Conservation (phyloP, 2,113 vertebrate species). For the Saccopteryx bilineata region DNA sequence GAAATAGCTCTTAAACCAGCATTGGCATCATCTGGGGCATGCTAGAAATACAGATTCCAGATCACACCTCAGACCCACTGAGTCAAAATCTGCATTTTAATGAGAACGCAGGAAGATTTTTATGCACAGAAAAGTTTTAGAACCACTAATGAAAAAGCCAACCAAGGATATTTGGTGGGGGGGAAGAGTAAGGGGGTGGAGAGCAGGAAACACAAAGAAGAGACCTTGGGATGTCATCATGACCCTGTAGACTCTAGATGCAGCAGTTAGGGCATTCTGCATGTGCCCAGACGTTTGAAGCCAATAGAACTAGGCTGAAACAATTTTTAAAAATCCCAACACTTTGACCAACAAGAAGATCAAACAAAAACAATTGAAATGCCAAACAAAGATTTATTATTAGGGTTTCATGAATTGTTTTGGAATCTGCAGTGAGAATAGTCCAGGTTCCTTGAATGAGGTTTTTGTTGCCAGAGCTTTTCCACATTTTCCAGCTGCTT, state of each 20-base stretch:
- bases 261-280: background rate
- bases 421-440: background rate
- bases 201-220: background rate
- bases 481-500: constrained; percentile 18
- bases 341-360: background rate
- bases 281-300: background rate
- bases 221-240: background rate
- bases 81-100: background rate
- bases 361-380: constrained; percentile 41
- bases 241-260: background rate
- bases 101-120: background rate
- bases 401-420: constrained; percentile 60
- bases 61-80: background rate
- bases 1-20: background rate
- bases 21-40: background rate
- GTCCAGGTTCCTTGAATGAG: background rate
- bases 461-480: background rate
- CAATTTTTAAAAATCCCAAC: background rate
- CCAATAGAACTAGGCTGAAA: background rate
- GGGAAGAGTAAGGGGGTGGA: no score
- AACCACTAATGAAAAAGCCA: background rate
- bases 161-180: accelerated
- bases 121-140: background rate
- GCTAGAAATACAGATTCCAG: background rate
- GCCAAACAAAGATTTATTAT: constrained; percentile 51